Evolutionary conservation across 2,113 vertebrate species (phyloP).

Genomic region (Tenebrosternarchus preto): DNA sequence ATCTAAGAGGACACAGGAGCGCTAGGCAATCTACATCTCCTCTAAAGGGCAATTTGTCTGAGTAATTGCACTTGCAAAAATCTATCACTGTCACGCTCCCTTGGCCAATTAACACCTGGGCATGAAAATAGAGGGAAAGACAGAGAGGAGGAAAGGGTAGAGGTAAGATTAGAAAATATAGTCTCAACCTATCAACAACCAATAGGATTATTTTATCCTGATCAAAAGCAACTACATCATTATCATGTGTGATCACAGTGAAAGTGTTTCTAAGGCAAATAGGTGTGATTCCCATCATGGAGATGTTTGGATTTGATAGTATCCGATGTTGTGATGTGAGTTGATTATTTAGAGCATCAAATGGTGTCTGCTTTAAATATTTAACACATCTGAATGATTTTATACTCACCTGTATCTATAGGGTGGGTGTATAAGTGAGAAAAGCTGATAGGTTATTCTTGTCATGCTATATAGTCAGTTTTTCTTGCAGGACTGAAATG

Average conservation of each 20-base stretch:
- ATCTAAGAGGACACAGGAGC: slow-evolving; percentile 52
- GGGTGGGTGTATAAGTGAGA: not conserved
- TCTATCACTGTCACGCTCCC: slow-evolving; percentile 55
- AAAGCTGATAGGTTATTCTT: not conserved
- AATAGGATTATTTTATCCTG: slow-evolving; percentile 14
- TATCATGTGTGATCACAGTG: slow-evolving; percentile 14
- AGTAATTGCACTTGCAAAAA: slow-evolving; percentile 61
- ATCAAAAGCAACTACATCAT: slow-evolving; percentile 13
- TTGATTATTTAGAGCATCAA: slow-evolving; percentile 21
- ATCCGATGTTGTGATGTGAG: not conserved
- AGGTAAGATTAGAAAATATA: slow-evolving; percentile 45
- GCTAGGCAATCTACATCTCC: slow-evolving; percentile 53
- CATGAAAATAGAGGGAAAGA: slow-evolving; percentile 45
- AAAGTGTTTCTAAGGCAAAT: slow-evolving; percentile 3
- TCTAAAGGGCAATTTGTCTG: slow-evolving; percentile 61
- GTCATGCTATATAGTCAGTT: not conserved
- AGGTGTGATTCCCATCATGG: not conserved
- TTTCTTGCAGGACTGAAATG: not conserved
- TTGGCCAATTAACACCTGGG: slow-evolving; percentile 57
- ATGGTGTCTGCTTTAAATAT: not conserved
- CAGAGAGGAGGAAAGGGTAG: slow-evolving; percentile 26
- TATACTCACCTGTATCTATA: not conserved
- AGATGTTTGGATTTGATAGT: not conserved
- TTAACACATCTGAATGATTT: slow-evolving; percentile 4
- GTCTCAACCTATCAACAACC: slow-evolving; percentile 39